Conservation (phyloP, 2,113 vertebrate genomes). For the Erythrolamprus reginae region DNA sequence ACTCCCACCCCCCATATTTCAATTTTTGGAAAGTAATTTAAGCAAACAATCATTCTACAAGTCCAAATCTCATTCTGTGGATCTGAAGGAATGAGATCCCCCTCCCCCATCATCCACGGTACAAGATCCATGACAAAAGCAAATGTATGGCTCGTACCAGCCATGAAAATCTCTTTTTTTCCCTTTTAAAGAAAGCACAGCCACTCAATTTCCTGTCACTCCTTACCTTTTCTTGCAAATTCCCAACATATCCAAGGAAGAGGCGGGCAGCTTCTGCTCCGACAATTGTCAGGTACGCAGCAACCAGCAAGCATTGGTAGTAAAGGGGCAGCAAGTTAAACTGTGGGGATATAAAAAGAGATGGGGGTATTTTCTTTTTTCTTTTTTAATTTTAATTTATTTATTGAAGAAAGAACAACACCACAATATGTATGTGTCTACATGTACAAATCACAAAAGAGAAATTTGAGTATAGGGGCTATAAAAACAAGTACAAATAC, state of each 20-base stretch:
- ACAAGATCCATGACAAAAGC: neutral
- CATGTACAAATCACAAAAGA: too few relatives aligned
- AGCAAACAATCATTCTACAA: neutral
- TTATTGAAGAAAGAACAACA: too few relatives aligned
- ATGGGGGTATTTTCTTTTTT: too few relatives aligned
- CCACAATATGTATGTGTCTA: too few relatives aligned
- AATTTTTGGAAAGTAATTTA: neutral
- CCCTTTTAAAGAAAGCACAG: neutral
- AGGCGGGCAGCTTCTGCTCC: conserved; percentile 70
- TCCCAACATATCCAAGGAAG: conserved; percentile 80
- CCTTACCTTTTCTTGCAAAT: conserved; percentile 81
- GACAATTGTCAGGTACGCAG: conserved; percentile 70
- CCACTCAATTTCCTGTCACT: fast-evolving
- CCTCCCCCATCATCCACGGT: neutral
- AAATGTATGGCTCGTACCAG: neutral
- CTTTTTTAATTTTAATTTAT: too few relatives aligned
- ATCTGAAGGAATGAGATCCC: neutral
- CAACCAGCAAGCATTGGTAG: conserved; percentile 78
- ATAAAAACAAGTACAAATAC: too few relatives aligned
- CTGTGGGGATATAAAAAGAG: conserved; percentile 53
- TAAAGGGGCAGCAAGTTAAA: conserved; percentile 71
- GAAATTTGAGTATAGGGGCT: too few relatives aligned
- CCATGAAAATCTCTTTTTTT: neutral
- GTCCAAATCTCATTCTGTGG: neutral
- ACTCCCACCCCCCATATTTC: neutral